Percentiles rank a stretch among this genome's conserved stretches.
phyloP scores from a whole-genome alignment of 2,113 vertebrate genomes.

The Xiphorhynchus elegans region DNA sequence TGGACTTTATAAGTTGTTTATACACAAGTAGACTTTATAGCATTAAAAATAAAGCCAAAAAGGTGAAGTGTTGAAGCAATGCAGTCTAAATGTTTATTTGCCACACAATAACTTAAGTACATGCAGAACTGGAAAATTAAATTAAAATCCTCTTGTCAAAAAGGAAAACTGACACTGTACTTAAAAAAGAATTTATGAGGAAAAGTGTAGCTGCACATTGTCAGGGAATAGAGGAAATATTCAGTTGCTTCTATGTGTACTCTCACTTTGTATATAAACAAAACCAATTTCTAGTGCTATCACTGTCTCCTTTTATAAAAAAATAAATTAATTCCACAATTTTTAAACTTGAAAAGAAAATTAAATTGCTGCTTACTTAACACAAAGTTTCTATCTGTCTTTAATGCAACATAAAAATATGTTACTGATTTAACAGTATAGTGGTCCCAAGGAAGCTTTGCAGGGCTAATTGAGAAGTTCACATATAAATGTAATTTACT shows the following conservation, averaged over 20 bases:
- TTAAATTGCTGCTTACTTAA: neutral
- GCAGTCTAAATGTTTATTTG: neutral
- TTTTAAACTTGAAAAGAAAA: constrained; percentile 2
- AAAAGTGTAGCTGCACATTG: neutral
- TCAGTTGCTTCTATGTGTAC: neutral
- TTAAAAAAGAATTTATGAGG: neutral
- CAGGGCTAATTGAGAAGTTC: constrained; percentile 67
- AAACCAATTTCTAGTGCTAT: neutral
- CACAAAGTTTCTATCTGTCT: neutral
- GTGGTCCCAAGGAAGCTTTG: constrained; percentile 52
- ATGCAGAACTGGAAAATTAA: neutral
- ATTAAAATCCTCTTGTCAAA: neutral
- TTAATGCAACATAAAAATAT: constrained; percentile 27
- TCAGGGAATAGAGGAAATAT: neutral
- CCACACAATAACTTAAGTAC: neutral
- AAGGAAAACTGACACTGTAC: neutral
- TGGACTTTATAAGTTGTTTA: neutral
- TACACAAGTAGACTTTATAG: neutral
- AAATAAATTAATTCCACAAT: neutral
- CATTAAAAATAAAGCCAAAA: neutral
- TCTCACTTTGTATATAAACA: neutral
- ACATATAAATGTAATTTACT: constrained; percentile 69
- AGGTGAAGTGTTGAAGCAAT: neutral
- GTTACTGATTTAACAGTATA: constrained; percentile 38
- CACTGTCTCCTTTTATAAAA: neutral